Percentiles rank a stretch among this genome's conserved stretches.
These are phyloP conservation scores for Drosophila subobscura DNA, from an alignment of 1,140 invertebrate species.

Conservation along the genomic window DNA sequence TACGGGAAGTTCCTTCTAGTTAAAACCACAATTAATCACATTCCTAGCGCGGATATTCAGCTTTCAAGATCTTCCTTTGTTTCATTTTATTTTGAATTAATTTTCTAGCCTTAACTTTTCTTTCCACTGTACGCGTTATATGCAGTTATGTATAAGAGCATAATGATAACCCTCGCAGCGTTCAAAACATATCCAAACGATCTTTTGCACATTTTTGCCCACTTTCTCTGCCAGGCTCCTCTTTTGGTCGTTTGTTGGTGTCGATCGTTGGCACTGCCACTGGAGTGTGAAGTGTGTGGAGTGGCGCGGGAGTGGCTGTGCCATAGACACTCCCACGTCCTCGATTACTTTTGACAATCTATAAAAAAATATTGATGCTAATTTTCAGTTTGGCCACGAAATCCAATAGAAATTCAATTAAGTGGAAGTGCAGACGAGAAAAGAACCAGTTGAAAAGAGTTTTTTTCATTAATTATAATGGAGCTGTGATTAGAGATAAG, in stretches of 20 bases:
- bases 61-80: too few relatives aligned
- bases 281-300: background rate
- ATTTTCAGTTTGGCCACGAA: conserved; percentile 24
- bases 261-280: too few relatives aligned
- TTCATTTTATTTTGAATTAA: too few relatives aligned
- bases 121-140: background rate
- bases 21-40: too few relatives aligned
- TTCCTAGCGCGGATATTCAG: too few relatives aligned
- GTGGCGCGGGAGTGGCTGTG: conserved; percentile 10
- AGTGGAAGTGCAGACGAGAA: conserved; percentile 1
- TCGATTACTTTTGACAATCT: conserved; percentile 33
- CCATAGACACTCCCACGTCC: conserved; percentile 18
- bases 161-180: conserved; percentile 62
- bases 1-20: too few relatives aligned
- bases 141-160: conserved; percentile 18
- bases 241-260: background rate
- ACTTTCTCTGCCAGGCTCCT: conserved; percentile 52
- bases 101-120: too few relatives aligned
- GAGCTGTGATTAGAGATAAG: background rate
- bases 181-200: background rate
- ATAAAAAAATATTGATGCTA: conserved; percentile 38
- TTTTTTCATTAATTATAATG: conserved; percentile 19
- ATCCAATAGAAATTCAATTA: conserved; percentile 20
- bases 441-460: conserved; percentile 9
- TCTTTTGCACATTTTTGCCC: conserved; percentile 10